These are phyloP conservation scores for Variabilichromis moorii DNA, from an alignment of 2,113 vertebrate genomes.

Conservation along the genomic window DNA sequence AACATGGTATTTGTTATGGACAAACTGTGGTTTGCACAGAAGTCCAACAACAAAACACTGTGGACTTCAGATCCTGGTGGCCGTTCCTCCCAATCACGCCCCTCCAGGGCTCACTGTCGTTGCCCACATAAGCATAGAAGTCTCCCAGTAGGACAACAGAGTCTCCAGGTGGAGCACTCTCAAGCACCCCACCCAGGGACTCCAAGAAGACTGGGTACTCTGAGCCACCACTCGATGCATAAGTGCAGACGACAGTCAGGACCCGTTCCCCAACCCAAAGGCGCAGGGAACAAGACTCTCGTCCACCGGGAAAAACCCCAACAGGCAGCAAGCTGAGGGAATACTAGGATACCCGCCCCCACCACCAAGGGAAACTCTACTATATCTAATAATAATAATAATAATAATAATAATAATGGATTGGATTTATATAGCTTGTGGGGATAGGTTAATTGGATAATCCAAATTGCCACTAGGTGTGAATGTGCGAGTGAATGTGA, in stretches of 20 bases:
- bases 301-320: background rate
- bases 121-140: background rate
- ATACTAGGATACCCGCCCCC: background rate
- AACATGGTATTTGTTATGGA: background rate
- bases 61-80: background rate
- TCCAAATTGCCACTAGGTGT: too few relatives aligned
- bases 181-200: background rate
- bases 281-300: background rate
- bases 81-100: background rate
- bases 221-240: too few relatives aligned
- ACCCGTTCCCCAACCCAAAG: background rate
- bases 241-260: background rate
- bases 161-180: background rate
- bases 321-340: background rate
- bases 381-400: background rate
- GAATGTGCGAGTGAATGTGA: too few relatives aligned
- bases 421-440: too few relatives aligned
- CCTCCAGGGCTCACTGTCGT: background rate
- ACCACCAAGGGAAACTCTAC: background rate
- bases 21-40: background rate
- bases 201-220: too few relatives aligned
- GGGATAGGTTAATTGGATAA: too few relatives aligned
- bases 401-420: too few relatives aligned
- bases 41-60: background rate
- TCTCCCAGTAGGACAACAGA: background rate